Evolutionary conservation across 1,140 invertebrate species (phyloP), one percentile per base, ranked within the genome.

Genomic region (Drosophila funebris): DNA sequence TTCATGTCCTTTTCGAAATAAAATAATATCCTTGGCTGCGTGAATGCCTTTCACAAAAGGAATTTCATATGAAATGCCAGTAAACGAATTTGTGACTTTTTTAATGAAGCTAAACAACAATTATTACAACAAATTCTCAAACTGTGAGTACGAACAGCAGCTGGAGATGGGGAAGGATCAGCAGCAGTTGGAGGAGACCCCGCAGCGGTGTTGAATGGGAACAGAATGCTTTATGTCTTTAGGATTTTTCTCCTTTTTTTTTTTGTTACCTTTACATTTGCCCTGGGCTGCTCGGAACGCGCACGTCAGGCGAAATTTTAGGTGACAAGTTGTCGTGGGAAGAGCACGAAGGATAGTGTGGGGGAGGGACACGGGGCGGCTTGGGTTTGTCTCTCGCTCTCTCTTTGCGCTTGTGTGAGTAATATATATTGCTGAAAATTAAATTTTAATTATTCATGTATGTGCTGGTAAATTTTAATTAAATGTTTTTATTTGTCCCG

Each of bases 401-500:
- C 16, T 7, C 20, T 63, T 20, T 44, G 31, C 36, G 68, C 29
- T 43, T 61, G 56, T 56, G 31, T 48, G 62, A 64, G 81, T 74
- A 70, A 81, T 81, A 78, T 85, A 85, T 85, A 85, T 85, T 77
- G 74, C 69, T 78, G 78, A 78, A 71, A 87, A 85, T 85, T 87
- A 85, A 85, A 85, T 87, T 85, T 85, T 85, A 85, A 85, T 85
- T 85, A 85, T 85, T 85, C 82, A 85, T 85, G 82, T 75, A 61
- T 87, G 70, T 82, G 41, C 36, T 82, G 82, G 82, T 71, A 87
- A 82, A 85, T 84, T 85, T 85, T 87, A 85, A 85, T 85, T 85
- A 85, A 85, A 85, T 81, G 82, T 77, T 85, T 85, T 87, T 78
- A 78, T 87, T 83, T 87, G 64, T 62, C 61, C 36, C 31, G n/a